Conservation (phyloP, 1,140 invertebrate species). For the Heliothis virescens region DNA sequence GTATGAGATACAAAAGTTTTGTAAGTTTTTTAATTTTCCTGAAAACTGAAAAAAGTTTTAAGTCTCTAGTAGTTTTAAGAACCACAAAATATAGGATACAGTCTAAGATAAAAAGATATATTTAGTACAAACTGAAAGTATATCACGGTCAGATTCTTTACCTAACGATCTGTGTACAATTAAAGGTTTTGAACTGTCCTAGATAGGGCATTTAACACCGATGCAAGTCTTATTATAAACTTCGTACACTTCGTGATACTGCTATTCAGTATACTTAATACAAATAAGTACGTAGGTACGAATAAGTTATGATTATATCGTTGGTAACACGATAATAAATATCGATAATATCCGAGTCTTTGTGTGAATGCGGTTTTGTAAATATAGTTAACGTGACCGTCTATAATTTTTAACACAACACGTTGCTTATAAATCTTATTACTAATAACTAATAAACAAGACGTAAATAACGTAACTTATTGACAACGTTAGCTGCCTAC, state of each 20-base stretch:
- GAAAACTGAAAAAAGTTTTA: neutral
- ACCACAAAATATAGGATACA: neutral
- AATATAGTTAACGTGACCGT: neutral
- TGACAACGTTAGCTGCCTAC: slow-evolving; percentile 11
- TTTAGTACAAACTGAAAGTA: neutral
- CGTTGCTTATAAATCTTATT: neutral
- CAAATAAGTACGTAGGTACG: neutral
- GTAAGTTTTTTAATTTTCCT: neutral
- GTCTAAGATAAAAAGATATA: neutral
- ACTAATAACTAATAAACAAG: neutral
- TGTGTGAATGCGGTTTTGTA: neutral
- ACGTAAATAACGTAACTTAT: neutral
- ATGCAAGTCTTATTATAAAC: neutral
- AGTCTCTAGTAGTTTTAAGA: neutral
- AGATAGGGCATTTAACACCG: neutral
- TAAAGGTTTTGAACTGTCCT: neutral
- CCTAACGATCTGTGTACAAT: neutral
- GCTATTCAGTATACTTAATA: slow-evolving; percentile 18
- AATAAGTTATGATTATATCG: slow-evolving; percentile 22
- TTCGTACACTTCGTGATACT: slow-evolving; percentile 14
- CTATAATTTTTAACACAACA: neutral
- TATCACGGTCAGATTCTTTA: neutral
- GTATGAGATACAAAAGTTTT: slow-evolving; percentile 75
- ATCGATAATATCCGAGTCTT: slow-evolving; percentile 31
- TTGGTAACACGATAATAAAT: slow-evolving; percentile 22